phyloP scores from a whole-genome alignment of 2,113 vertebrate species.

The Esox niger region DNA sequence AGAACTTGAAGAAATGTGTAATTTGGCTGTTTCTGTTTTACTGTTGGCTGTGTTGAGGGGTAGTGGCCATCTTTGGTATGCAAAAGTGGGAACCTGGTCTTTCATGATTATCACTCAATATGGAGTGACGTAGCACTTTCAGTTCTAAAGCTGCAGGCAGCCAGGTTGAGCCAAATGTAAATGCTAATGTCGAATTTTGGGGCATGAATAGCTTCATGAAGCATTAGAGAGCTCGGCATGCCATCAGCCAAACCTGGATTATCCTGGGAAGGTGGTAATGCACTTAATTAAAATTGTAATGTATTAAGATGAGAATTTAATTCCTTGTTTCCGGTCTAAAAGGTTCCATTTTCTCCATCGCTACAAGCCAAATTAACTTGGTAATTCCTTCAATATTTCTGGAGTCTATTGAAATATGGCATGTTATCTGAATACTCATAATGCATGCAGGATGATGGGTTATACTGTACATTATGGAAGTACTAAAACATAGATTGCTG shows the following conservation, averaged over 20 bases:
- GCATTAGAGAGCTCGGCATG: constrained; percentile 49
- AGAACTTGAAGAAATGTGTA: constrained; percentile 39
- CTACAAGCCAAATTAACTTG: constrained; percentile 18
- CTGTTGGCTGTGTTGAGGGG: too few species aligned
- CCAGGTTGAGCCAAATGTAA: constrained; percentile 45
- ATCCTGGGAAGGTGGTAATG: constrained; percentile 56
- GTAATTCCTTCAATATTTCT: constrained; percentile 31
- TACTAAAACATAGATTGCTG: background rate
- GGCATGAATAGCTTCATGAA: constrained; percentile 48
- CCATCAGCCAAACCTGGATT: constrained; percentile 58
- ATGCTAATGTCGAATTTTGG: constrained; percentile 57
- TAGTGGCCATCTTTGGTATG: constrained; percentile 4
- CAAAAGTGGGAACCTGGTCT: background rate
- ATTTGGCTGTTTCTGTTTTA: too few species aligned
- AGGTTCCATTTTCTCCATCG: constrained; percentile 36
- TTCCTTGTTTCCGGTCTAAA: constrained; percentile 47
- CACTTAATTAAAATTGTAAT: constrained; percentile 64
- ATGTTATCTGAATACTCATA: constrained; percentile 12
- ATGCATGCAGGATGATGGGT: background rate
- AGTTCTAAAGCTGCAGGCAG: constrained; percentile 23
- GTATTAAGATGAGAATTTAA: constrained; percentile 59
- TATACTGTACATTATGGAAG: background rate
- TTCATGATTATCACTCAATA: background rate
- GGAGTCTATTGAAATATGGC: constrained; percentile 11
- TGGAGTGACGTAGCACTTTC: constrained; percentile 30